phyloP scores from a whole-genome alignment of 2,113 vertebrate genomes.

The Petromus typicus region DNA sequence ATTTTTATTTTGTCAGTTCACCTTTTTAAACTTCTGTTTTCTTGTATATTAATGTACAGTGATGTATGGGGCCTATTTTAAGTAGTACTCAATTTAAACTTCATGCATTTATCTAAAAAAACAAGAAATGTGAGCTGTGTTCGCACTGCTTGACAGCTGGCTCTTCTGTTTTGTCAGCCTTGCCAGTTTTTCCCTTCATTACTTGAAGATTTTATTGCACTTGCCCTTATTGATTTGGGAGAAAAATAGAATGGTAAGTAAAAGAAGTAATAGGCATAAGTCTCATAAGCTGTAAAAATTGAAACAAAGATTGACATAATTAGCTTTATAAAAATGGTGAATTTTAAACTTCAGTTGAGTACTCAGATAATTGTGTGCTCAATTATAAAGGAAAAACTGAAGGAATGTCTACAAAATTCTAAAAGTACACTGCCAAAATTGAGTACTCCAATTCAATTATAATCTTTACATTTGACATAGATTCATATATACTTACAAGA shows the following conservation, averaged over 20 bases:
- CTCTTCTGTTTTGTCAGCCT: constrained; percentile 16
- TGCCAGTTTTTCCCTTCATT: constrained; percentile 13
- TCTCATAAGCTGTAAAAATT: constrained; percentile 54
- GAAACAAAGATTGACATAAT: constrained; percentile 72
- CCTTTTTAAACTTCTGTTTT: neutral
- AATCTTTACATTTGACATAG: constrained; percentile 3
- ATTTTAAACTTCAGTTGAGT: constrained; percentile 42
- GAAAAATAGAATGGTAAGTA: constrained; percentile 48
- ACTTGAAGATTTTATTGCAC: constrained; percentile 63
- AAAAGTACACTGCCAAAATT: neutral
- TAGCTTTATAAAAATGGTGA: constrained; percentile 22
- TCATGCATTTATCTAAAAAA: neutral
- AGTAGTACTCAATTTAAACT: neutral
- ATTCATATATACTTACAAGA: neutral
- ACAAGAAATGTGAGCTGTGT: neutral
- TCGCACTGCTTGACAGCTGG: neutral
- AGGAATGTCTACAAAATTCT: constrained; percentile 46
- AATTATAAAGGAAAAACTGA: constrained; percentile 61
- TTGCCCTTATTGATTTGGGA: constrained; percentile 38
- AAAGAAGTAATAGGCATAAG: constrained; percentile 30
- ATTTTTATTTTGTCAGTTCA: neutral
- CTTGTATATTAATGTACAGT: neutral
- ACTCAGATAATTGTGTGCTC: constrained; percentile 41
- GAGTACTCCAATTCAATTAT: neutral
- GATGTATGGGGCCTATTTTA: neutral